Evolutionary conservation across 2,888 invertebrate genomes (phyloP).

Genomic region (Gonocerus acuteangulatus): DNA sequence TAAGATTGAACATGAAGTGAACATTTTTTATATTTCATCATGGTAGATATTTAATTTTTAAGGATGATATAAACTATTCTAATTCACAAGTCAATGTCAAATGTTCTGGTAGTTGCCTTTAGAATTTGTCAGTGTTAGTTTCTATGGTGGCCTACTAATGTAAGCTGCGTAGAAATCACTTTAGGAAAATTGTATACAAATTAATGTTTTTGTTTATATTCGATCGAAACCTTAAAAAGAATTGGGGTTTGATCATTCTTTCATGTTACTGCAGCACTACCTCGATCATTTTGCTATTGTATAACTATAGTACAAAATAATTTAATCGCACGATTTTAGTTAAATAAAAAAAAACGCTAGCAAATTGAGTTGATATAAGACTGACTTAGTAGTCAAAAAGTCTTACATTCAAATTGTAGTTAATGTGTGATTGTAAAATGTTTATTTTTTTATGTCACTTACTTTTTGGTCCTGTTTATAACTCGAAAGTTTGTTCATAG

Average conservation of each 20-base stretch:
- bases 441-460: conserved; percentile 14
- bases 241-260: not conserved
- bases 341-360: not conserved
- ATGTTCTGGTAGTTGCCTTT: not conserved
- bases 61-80: no score
- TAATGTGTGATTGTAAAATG: conserved; percentile 16
- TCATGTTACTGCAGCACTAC: conserved; percentile 9
- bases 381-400: conserved; percentile 12
- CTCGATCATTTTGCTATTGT: conserved; percentile 7
- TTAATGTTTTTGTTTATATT: not conserved
- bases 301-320: conserved; percentile 17
- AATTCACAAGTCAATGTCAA: not conserved
- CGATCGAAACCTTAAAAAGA: not conserved
- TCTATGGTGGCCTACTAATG: no score
- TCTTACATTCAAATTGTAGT: conserved; percentile 12
- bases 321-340: conserved; percentile 19
- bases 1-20: no score
- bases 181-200: not conserved
- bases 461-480: not conserved
- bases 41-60: no score
- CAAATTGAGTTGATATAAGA: conserved; percentile 17
- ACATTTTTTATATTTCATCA: no score
- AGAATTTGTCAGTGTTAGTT: not conserved
- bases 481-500: conserved; percentile 3
- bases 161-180: not conserved